Evolutionary conservation across 2,888 invertebrate genomes (phyloP).

Genomic region (Eumacrocentrus americanus): DNA sequence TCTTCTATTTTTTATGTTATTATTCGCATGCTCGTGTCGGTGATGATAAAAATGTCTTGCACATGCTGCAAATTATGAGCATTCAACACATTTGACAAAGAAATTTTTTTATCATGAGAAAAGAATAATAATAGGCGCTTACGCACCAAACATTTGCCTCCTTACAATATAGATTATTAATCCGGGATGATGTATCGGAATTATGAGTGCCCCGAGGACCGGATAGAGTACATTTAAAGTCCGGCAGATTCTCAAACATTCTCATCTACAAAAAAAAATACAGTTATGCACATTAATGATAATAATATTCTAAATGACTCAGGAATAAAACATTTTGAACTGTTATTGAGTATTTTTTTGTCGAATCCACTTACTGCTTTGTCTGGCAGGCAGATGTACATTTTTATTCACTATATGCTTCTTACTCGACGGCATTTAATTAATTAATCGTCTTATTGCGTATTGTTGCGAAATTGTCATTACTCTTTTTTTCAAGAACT

Average conservation of each 20-base stretch:
- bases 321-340: conserved; percentile 4
- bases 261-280: not conserved
- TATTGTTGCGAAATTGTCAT: not conserved
- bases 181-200: not conserved
- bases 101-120: not conserved
- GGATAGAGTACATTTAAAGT: not conserved
- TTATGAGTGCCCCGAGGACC: not conserved
- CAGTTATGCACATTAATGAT: not conserved
- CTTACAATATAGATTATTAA: not conserved
- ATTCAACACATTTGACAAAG: conserved; percentile 38
- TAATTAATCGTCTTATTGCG: not conserved
- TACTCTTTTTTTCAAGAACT: not conserved
- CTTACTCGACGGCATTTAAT: conserved; percentile 28
- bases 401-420: conserved; percentile 31
- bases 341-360: not conserved
- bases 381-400: conserved; percentile 7
- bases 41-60: conserved; percentile 5
- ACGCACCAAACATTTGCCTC: not conserved
- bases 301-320: not conserved
- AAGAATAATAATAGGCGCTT: not conserved
- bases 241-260: not conserved
- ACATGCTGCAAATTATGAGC: conserved; percentile 24
- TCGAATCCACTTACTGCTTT: conserved; percentile 40
- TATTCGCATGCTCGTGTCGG: not conserved
- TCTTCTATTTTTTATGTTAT: conserved; percentile 12